A percentile compares a stretch with the other conserved stretches of the same genome.
phyloP scores from a whole-genome alignment of 2,113 vertebrate genomes.

The Arothron firmamentum region DNA sequence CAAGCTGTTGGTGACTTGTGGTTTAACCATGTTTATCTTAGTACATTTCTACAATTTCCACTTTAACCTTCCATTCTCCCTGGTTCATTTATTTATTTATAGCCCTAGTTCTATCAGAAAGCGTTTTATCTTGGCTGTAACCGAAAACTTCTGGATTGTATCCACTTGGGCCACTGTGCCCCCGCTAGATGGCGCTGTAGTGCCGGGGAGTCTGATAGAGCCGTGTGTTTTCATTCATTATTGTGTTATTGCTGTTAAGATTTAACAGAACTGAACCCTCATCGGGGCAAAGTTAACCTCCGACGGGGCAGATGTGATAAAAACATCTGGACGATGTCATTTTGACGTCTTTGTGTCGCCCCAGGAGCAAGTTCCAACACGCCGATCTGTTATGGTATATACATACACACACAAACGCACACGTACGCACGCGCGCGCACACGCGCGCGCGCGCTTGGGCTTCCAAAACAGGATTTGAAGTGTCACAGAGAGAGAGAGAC shows the following conservation, averaged over 20 bases:
- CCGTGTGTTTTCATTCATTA: no score
- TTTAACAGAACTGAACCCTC: neutral
- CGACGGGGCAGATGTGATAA: conserved; percentile 14
- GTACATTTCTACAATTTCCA: neutral
- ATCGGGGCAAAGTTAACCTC: neutral
- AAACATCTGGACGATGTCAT: conserved; percentile 28
- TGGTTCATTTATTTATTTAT: no score
- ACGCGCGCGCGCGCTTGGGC: neutral
- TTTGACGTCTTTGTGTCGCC: conserved; percentile 15
- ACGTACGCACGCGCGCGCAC: conserved; percentile 22
- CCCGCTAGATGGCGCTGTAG: no score
- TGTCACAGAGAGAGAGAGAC: conserved; percentile 30
- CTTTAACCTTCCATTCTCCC: no score
- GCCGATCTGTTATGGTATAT: conserved; percentile 13
- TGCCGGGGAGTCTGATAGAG: no score
- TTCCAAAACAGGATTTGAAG: conserved; percentile 59
- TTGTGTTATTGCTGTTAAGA: no score
- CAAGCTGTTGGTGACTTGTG: neutral
- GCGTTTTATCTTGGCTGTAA: neutral
- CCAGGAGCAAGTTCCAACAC: conserved; percentile 43
- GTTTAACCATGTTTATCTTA: neutral
- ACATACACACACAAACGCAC: conserved; percentile 3
- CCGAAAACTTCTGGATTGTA: neutral
- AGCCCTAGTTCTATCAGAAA: no score
- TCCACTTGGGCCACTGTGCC: no score